Conservation (phyloP, 2,113 vertebrate genomes). For the Sterna hirundo region DNA sequence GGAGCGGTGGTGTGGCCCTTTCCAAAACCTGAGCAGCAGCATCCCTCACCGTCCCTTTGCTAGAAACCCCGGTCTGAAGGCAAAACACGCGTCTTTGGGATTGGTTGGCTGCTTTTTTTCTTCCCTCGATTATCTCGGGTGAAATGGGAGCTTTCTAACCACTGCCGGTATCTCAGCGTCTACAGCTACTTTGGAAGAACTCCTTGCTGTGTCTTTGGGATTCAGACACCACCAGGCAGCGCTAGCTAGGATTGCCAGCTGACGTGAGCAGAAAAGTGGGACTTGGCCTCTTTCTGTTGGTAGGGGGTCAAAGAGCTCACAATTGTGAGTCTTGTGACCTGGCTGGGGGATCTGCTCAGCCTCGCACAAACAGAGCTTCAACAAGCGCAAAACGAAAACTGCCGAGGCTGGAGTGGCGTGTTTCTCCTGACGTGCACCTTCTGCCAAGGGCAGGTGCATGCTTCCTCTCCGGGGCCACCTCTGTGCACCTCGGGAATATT, state of each 20-base stretch:
- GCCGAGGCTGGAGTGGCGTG: too few species aligned
- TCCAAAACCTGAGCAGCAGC: background rate
- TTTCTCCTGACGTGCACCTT: too few species aligned
- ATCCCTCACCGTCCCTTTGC: background rate
- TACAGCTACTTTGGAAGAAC: background rate
- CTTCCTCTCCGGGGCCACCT: too few species aligned
- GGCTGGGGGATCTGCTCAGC: background rate
- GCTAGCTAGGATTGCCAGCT: background rate
- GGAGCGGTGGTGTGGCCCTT: too few species aligned
- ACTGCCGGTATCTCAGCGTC: background rate
- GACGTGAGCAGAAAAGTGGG: background rate
- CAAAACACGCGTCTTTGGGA: background rate
- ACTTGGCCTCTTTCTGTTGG: background rate
- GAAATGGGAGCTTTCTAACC: background rate
- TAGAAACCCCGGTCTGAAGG: background rate
- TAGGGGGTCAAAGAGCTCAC: background rate
- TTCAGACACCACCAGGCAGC: background rate
- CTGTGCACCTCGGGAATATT: background rate
- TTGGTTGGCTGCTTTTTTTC: background rate
- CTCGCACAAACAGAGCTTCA: background rate
- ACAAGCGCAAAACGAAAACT: background rate
- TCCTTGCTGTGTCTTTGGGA: background rate
- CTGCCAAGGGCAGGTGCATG: too few species aligned
- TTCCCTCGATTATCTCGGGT: background rate
- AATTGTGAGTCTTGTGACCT: background rate